These are phyloP conservation scores for Sciurus carolinensis DNA, from an alignment of 2,797 vertebrate genomes.

Conservation along the genomic window DNA sequence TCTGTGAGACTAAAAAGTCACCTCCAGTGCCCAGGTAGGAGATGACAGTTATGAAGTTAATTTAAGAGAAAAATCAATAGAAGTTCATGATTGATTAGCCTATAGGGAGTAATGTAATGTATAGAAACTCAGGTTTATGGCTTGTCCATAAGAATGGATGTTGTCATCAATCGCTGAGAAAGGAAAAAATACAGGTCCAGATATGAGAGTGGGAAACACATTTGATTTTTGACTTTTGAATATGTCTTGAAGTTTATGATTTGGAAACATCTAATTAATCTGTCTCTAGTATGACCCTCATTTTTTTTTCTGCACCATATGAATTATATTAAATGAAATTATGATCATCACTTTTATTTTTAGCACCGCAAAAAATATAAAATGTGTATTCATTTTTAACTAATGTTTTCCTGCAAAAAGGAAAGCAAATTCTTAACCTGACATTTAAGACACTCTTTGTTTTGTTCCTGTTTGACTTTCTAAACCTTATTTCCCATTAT, in stretches of 20 bases:
- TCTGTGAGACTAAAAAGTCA: background rate
- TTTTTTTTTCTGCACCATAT: background rate
- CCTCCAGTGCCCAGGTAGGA: background rate
- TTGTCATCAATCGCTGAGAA: background rate
- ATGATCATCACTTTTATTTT: background rate
- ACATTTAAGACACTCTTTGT: background rate
- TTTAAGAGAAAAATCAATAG: background rate
- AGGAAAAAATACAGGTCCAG: background rate
- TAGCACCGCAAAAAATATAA: too few species aligned
- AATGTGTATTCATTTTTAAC: too few species aligned
- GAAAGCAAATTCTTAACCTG: background rate
- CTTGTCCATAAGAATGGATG: background rate
- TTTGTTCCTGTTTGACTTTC: background rate
- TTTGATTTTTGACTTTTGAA: background rate
- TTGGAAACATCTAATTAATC: background rate
- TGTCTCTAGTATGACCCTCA: background rate
- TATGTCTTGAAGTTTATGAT: background rate
- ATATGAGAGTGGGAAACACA: background rate
- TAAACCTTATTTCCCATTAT: background rate
- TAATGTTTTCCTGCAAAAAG: background rate
- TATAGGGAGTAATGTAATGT: background rate
- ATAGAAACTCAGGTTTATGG: background rate
- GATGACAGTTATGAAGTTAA: background rate
- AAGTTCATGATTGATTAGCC: background rate
- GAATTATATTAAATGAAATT: background rate